Percentiles rank a stretch among this genome's conserved stretches.
These are phyloP conservation scores for Griposia aprilina DNA, from an alignment of 2,888 invertebrate genomes.

Conservation along the genomic window DNA sequence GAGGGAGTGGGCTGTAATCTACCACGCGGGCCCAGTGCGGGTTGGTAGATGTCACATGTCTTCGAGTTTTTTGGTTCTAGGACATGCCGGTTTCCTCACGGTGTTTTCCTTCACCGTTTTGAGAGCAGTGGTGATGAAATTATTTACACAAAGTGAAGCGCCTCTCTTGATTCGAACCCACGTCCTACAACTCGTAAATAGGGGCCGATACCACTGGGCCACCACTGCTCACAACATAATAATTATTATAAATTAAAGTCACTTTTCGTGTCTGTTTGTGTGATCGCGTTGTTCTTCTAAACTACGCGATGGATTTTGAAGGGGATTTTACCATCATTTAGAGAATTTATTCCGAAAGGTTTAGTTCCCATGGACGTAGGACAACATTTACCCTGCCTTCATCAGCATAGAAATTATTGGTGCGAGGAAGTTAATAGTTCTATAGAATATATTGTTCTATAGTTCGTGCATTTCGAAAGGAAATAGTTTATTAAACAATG, in stretches of 20 bases:
- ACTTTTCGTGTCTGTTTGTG: neutral
- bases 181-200: no score
- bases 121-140: no score
- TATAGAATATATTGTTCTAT: conserved; percentile 13
- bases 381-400: neutral
- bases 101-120: no score
- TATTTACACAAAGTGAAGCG: no score
- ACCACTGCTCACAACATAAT: no score
- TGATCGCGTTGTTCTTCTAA: neutral
- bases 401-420: conserved; percentile 37
- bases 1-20: no score
- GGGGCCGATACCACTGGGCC: no score
- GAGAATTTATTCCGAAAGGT: neutral
- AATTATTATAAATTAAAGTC: neutral
- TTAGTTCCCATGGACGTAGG: neutral
- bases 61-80: no score
- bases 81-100: no score
- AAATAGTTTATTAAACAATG: conserved; percentile 54
- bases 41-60: no score
- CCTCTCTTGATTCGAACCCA: no score
- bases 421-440: conserved; percentile 19
- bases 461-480: conserved; percentile 40
- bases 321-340: neutral
- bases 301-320: neutral
- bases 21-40: no score